These are phyloP conservation scores for Drosophila ambigua DNA, from an alignment of 1,140 invertebrate species.

Conservation along the genomic window DNA sequence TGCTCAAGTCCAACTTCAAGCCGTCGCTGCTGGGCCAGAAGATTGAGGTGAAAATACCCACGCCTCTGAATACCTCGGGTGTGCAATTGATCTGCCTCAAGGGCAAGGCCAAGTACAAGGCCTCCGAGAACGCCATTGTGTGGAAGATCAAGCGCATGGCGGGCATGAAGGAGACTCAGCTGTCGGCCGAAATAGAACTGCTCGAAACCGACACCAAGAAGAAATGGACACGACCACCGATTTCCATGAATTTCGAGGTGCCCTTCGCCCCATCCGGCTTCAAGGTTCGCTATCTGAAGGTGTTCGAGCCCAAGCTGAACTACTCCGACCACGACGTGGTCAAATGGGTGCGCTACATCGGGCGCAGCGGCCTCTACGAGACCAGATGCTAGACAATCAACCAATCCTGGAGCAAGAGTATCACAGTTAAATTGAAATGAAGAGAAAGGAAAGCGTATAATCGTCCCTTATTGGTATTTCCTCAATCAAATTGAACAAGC, in stretches of 20 bases:
- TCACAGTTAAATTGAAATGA: constrained; percentile 63
- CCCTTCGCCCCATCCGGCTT: constrained; percentile 99
- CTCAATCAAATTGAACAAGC: constrained; percentile 77
- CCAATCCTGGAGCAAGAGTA: constrained; percentile 43
- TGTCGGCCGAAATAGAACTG: constrained; percentile 99
- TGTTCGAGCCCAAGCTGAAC: constrained; percentile 99
- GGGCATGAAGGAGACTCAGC: constrained; percentile 99
- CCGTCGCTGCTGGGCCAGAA: constrained; percentile 99
- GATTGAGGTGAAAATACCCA: constrained; percentile 99
- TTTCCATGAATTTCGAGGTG: constrained; percentile 99
- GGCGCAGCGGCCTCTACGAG: constrained; percentile 99
- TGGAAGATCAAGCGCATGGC: constrained; percentile 99
- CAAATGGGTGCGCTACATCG: constrained; percentile 99
- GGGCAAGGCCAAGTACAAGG: constrained; percentile 99
- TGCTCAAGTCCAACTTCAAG: constrained; percentile 99
- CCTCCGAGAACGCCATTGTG: constrained; percentile 99
- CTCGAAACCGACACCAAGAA: constrained; percentile 99
- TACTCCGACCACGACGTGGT: constrained; percentile 99
- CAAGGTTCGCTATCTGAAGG: constrained; percentile 99
- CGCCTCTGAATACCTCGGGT: constrained; percentile 98
- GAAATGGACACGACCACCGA: constrained; percentile 99
- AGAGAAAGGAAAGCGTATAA: constrained; percentile 39
- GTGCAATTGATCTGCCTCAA: constrained; percentile 99
- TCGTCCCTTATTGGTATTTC: constrained; percentile 62
- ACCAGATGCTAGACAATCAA: constrained; percentile 93